A percentile compares a stretch with the other conserved stretches of the same genome.
Evolutionary conservation across 1,140 invertebrate genomes (phyloP).

Genomic region (Lordiphosa stackelbergi): DNA sequence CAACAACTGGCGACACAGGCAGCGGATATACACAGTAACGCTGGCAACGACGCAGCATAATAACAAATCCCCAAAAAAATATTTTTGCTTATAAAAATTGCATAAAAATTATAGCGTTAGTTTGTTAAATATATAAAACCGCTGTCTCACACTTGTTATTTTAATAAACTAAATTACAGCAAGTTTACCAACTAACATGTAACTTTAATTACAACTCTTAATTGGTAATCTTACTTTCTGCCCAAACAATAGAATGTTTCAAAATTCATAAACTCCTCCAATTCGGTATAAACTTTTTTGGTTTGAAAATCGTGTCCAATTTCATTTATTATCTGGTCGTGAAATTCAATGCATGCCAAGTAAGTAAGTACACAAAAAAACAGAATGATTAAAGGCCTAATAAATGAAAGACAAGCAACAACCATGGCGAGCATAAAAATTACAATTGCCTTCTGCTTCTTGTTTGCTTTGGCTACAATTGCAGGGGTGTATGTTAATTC

Average conservation of each 20-base stretch:
- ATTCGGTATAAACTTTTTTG: conserved; percentile 53
- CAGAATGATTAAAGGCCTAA: conserved; percentile 34
- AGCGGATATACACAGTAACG: no score
- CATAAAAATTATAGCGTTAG: neutral
- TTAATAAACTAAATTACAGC: neutral
- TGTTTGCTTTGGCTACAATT: conserved; percentile 27
- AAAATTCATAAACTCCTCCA: conserved; percentile 36
- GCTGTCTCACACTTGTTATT: neutral
- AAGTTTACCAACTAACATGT: no score
- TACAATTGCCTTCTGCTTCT: conserved; percentile 38
- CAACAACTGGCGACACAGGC: no score
- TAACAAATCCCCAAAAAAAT: conserved; percentile 1
- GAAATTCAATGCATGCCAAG: neutral
- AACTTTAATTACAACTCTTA: no score
- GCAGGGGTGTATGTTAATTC: conserved; percentile 46
- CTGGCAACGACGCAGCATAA: neutral
- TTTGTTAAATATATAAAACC: no score
- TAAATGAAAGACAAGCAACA: conserved; percentile 28
- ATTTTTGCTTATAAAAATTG: neutral
- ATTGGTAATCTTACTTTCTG: no score
- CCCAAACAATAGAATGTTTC: conserved; percentile 4
- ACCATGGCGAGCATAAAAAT: conserved; percentile 35
- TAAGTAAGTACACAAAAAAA: conserved; percentile 8
- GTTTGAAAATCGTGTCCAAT: conserved; percentile 47
- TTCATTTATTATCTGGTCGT: conserved; percentile 8